Evolutionary conservation across 2,113 vertebrate genomes (phyloP).

Genomic region (Cyrtonyx montezumae): DNA sequence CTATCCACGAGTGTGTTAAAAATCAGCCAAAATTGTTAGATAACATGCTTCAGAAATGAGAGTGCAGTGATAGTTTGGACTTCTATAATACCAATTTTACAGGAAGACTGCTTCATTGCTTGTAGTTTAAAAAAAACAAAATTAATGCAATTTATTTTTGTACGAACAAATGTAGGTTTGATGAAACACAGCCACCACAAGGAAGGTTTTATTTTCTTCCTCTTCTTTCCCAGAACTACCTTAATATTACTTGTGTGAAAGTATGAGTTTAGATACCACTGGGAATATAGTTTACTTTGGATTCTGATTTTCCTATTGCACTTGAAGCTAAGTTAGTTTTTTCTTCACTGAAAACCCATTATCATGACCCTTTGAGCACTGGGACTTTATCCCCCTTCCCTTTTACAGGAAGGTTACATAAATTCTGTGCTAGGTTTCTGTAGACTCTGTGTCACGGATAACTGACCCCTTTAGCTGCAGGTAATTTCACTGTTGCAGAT

Average conservation of each 20-base stretch:
- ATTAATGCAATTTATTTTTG: background rate
- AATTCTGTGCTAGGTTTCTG: background rate
- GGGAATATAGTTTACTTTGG: background rate
- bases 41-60: background rate
- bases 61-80: background rate
- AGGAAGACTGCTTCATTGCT: background rate
- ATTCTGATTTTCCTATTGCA: background rate
- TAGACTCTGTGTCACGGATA: background rate
- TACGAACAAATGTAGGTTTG: background rate
- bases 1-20: background rate
- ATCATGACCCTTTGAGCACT: background rate
- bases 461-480: background rate
- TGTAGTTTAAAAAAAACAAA: background rate
- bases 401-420: background rate
- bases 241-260: constrained; percentile 9
- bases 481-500: background rate
- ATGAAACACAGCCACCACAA: background rate
- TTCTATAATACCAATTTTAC: background rate
- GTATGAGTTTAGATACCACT: background rate
- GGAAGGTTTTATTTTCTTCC: background rate
- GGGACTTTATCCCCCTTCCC: background rate
- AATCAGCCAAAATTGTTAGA: background rate
- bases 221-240: constrained; percentile 23
- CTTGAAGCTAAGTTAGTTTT: background rate
- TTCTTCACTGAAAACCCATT: background rate